Evolutionary conservation across 2,888 invertebrate species (phyloP).

Genomic region (Latrodectus hesperus): DNA sequence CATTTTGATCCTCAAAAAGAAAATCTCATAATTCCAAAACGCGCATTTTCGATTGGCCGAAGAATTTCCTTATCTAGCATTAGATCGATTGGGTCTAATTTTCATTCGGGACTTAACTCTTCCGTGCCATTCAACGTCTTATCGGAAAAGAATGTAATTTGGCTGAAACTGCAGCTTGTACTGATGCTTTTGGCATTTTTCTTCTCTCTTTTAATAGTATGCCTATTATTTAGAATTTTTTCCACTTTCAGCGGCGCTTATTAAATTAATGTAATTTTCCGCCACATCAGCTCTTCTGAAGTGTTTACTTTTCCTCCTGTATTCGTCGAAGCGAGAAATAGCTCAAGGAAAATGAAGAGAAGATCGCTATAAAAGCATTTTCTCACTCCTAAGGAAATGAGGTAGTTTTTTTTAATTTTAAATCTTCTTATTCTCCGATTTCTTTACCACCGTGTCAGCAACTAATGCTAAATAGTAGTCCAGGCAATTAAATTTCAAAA

Average conservation of each 20-base stretch:
- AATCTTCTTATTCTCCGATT: slow-evolving; percentile 7
- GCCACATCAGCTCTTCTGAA: slow-evolving; percentile 54
- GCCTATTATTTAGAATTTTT: slow-evolving; percentile 45
- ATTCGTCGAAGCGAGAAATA: slow-evolving; percentile 36
- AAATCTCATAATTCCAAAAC: no score
- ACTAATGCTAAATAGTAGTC: slow-evolving; percentile 35
- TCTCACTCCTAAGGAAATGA: slow-evolving; percentile 9
- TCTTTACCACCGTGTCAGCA: slow-evolving; percentile 35
- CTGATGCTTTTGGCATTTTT: slow-evolving; percentile 36
- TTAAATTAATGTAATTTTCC: slow-evolving; percentile 65
- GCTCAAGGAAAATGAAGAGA: slow-evolving; percentile 47
- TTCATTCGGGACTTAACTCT: slow-evolving; percentile 37
- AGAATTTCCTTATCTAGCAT: no score
- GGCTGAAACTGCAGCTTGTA: slow-evolving; percentile 11
- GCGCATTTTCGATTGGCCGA: no score
- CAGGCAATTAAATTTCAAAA: slow-evolving; percentile 27
- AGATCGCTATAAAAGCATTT: slow-evolving; percentile 49
- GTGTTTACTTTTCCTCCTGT: slow-evolving; percentile 41
- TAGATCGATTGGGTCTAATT: slow-evolving; percentile 43
- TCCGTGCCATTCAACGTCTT: slow-evolving; percentile 3
- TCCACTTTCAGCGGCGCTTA: slow-evolving; percentile 24
- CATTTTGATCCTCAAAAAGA: no score
- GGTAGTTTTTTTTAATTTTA: slow-evolving; percentile 11
- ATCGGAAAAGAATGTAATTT: slow-evolving; percentile 47
- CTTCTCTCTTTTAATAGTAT: slow-evolving; percentile 43